These are phyloP conservation scores for Aythya baeri DNA, from an alignment of 2,113 vertebrate species.

Conservation along the genomic window DNA sequence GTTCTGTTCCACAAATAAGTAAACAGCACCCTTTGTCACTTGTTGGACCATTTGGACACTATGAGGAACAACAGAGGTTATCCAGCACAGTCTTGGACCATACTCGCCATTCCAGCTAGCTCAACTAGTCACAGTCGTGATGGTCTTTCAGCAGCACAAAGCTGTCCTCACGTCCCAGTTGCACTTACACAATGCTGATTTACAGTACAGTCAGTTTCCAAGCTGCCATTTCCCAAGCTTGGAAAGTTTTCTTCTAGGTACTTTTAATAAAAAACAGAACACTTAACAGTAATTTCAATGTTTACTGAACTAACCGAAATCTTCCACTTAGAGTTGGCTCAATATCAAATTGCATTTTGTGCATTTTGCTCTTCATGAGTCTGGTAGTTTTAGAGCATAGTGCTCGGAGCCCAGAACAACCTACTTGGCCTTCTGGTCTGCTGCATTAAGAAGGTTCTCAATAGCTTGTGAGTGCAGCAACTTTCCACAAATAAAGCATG, in stretches of 20 bases:
- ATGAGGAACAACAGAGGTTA: not conserved
- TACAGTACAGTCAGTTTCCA: accelerated
- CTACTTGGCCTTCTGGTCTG: not conserved
- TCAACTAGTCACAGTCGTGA: not conserved
- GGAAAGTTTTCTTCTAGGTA: not conserved
- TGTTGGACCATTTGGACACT: not conserved
- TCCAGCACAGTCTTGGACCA: not conserved
- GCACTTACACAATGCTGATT: not conserved
- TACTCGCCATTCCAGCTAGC: not conserved
- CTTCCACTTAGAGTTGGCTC: not conserved
- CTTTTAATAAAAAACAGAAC: not conserved
- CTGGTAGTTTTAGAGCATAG: accelerated
- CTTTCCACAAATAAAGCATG: not conserved
- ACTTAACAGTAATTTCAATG: not conserved
- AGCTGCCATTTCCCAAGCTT: not conserved
- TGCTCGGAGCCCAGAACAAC: not conserved
- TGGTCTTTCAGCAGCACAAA: not conserved
- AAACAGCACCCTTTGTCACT: not conserved
- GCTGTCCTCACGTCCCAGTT: not conserved
- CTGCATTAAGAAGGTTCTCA: not conserved
- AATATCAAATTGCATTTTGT: not conserved
- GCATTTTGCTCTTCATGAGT: not conserved
- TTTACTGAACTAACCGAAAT: not conserved
- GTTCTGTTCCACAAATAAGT: not conserved
- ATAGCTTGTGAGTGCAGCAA: not conserved